These are phyloP conservation scores for Campoletis raptor DNA, from an alignment of 2,888 invertebrate species.

Conservation along the genomic window DNA sequence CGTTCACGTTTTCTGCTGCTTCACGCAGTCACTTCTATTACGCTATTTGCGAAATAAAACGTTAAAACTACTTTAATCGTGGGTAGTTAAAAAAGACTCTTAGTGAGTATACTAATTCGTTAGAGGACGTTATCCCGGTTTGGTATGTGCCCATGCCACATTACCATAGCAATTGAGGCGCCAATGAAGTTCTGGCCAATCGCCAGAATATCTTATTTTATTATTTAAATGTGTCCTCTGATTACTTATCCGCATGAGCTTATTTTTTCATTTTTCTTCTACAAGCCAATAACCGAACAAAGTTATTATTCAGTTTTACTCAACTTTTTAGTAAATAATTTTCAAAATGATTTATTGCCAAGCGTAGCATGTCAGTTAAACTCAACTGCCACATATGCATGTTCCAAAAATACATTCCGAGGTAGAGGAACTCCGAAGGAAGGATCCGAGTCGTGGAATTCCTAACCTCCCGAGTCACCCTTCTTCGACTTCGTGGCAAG, in stretches of 20 bases:
- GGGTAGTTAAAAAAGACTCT: neutral
- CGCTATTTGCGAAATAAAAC: constrained; percentile 2
- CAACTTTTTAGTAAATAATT: neutral
- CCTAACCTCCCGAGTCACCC: constrained; percentile 56
- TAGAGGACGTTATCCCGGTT: neutral
- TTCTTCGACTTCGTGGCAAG: constrained; percentile 28
- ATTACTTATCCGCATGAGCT: neutral
- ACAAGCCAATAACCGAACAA: neutral
- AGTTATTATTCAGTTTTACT: neutral
- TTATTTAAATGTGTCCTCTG: neutral
- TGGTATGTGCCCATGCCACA: neutral
- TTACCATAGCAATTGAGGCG: neutral
- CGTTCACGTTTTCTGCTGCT: constrained; percentile 30
- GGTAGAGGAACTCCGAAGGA: constrained; percentile 11
- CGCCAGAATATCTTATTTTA: neutral
- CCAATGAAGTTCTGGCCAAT: neutral
- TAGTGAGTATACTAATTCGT: neutral
- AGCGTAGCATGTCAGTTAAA: neutral
- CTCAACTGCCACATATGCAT: constrained; percentile 3
- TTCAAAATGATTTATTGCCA: neutral
- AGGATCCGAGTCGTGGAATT: constrained; percentile 56
- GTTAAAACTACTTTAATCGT: neutral
- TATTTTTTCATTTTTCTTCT: neutral
- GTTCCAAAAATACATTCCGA: constrained; percentile 43
- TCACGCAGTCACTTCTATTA: constrained; percentile 14